Evolutionary conservation across 2,888 invertebrate species (phyloP).

Genomic region (Drosophila gaucha): DNA sequence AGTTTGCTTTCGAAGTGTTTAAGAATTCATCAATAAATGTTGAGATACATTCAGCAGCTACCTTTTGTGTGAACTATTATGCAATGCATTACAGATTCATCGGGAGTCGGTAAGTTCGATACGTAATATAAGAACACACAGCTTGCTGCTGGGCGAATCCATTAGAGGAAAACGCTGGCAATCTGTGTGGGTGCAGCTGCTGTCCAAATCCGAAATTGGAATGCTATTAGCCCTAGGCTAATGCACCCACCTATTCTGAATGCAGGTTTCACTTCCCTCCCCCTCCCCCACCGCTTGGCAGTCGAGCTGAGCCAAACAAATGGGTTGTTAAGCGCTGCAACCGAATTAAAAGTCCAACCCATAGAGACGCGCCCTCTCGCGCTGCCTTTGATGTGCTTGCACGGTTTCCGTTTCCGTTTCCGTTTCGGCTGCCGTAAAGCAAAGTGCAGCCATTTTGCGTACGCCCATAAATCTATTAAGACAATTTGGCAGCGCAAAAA

Average conservation of each 20-base stretch:
- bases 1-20: too few species aligned
- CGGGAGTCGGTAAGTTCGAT: slow-evolving; percentile 6
- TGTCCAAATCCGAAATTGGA: slow-evolving; percentile 42
- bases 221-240: slow-evolving; percentile 54
- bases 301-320: slow-evolving; percentile 42
- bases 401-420: slow-evolving; percentile 41
- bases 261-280: not conserved
- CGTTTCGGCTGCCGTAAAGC: slow-evolving; percentile 48
- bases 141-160: not conserved
- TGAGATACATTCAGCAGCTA: too few species aligned
- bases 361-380: not conserved
- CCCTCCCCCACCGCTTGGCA: not conserved
- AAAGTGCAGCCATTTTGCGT: slow-evolving; percentile 81
- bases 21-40: too few species aligned
- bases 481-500: slow-evolving; percentile 74
- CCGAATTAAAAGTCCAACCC: slow-evolving; percentile 69
- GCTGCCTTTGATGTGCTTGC: slow-evolving; percentile 26
- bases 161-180: slow-evolving; percentile 5
- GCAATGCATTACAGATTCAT: not conserved
- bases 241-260: slow-evolving; percentile 25
- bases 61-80: too few species aligned
- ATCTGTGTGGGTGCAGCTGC: slow-evolving; percentile 17
- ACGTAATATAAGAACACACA: too few species aligned
- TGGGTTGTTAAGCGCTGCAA: slow-evolving; percentile 57
- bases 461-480: slow-evolving; percentile 79